Base-by-base conservation (phyloP, 2,113 vertebrate species). In the Alligator mississippiensis region DNA sequence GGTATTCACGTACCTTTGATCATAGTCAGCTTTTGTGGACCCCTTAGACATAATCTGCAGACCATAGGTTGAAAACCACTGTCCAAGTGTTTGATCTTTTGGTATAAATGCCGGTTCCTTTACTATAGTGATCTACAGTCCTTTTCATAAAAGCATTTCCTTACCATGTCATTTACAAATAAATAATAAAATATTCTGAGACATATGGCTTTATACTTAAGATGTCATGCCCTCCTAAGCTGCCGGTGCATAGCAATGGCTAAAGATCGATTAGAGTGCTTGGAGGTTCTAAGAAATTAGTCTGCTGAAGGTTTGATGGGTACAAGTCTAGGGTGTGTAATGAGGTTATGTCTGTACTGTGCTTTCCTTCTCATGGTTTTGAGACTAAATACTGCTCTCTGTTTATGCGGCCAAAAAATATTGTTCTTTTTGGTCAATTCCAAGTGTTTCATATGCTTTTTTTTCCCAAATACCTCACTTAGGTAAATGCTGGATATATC, bases 241-340 rank as follows among this genome's bases (percentile, higher is more conserved):
- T 30, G 85, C 87, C 90, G 90, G 61, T 89, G 93, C 94, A 97
- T 97, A 95, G 92, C 94, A 97, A 97, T 93, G 85, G 86, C 88
- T 17, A 21, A 0, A 28, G 93, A 97, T 97, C 91, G 72, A 96
- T 92, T 92, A 92, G 84, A 89, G 88, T 90, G 94, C 95, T 96
- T 79, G 92, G 92, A 96, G 94, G 94, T 96, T 96, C 91, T 93
- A 96, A 97, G 97, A 97, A 97, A 98, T 97, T 87, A 97, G 96
- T 92, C 93, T 97, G 94, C 94, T 93, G 25, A 57, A 96, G 91
- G 90, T 97, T 94, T 80, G 89, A 95, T 85, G 58, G 74, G 90
- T 96, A 87, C 91, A 93, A 95, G 94, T 89, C 95, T 95, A 91
- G 86, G 79, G 94, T 93, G 93, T 88, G 89, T 94, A 97, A 97